Evolutionary conservation across 2,797 vertebrate species (phyloP).

Genomic region (Enteromius trimaculatus): DNA sequence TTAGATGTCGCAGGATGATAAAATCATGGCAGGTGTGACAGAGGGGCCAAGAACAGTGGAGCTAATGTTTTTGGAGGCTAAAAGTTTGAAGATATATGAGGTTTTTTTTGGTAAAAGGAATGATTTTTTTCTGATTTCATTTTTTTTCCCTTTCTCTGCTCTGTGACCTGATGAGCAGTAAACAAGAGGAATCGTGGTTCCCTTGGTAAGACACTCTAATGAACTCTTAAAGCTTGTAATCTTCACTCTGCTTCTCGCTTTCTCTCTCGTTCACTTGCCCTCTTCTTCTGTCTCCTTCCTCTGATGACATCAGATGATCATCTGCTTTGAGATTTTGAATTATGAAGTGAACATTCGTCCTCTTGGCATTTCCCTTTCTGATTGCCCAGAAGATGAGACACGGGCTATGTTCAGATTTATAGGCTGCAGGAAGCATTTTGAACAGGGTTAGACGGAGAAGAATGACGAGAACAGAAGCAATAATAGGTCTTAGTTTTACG

Average conservation of each 20-base stretch:
- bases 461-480: not conserved
- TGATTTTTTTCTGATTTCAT: constrained; percentile 15
- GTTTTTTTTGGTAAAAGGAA: constrained; percentile 16
- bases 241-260: constrained; percentile 1
- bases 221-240: constrained; percentile 25
- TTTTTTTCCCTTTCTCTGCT: constrained; percentile 41
- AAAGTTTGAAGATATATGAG: not conserved
- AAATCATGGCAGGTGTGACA: constrained; percentile 20
- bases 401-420: not conserved
- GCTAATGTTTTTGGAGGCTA: not conserved
- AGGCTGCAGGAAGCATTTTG: not conserved
- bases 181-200: constrained; percentile 60
- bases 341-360: constrained; percentile 16
- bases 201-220: constrained; percentile 55
- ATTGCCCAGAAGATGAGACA: constrained; percentile 10
- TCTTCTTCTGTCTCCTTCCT: constrained; percentile 14
- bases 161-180: constrained; percentile 55
- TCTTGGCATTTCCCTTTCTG: not conserved
- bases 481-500: not conserved
- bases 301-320: constrained; percentile 26
- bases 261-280: not conserved
- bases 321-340: constrained; percentile 31
- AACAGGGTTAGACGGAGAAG: not conserved
- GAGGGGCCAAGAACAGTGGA: not conserved
- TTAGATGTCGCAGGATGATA: not conserved